Base-by-base conservation (phyloP, 2,888 invertebrate species). In the Agonopterix heracliana region DNA sequence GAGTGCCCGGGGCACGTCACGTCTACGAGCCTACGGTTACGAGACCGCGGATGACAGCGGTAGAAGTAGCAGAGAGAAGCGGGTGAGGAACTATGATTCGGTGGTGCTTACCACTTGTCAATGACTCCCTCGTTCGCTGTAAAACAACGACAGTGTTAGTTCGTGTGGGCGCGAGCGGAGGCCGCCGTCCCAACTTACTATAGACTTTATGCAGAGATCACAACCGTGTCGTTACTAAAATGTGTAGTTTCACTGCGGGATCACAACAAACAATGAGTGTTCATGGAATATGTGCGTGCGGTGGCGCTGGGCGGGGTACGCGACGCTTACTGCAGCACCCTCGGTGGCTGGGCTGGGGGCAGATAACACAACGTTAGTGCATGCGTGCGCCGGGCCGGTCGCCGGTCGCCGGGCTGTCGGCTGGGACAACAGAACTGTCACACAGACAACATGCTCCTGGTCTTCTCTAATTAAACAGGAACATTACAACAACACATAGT, bases 51-150 rank as follows among this genome's bases (percentile, higher is more conserved):
- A 74, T 81, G 81, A 78, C 78, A 78, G 41, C 41, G 76, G 78
- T 77, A 75, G 78, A 73, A 78, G 79, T 74, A 73, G 81, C 78
- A 78, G 77, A 83, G 80, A 83, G 82, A 81, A 81, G 86, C 82
- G 78, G 82, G 66, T 76, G 85, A 84, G 84, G 85, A 81, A 82
- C 83, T 83, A 81, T 75, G 81, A 72, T 69, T 70, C 74, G 76
- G 82, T 86, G 85, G 84, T 74, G 81, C 78, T 88, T 90, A 90
- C 92, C 92, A 93, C 90, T 90, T 92, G 90, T 91, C 91, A 89
- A 91, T 76, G 88, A 93, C 92, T 86, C 82, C 87, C 78, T 93
- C 93, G 89, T 91, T 91, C 91, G 90, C 93, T 93, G 92, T 78
- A 92, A 91, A 89, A 89, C 75, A 88, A 86, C 77, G 80, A 64